Conservation (phyloP, 1,140 invertebrate genomes). For the Polyergus mexicanus region DNA sequence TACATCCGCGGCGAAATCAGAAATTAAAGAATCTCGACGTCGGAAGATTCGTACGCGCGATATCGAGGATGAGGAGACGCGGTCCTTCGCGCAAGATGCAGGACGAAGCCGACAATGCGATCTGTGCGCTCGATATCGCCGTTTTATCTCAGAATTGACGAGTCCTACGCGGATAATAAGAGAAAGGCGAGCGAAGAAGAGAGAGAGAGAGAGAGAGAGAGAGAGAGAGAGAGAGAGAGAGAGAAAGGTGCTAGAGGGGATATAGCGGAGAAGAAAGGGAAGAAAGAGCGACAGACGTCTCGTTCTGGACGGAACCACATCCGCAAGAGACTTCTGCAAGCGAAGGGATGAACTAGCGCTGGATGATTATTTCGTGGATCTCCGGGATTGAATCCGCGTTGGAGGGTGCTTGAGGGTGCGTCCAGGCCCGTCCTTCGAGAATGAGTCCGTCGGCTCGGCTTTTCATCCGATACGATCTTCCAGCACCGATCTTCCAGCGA, state of each 20-base stretch:
- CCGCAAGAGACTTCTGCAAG: slow-evolving; percentile 80
- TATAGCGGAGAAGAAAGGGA: slow-evolving; percentile 43
- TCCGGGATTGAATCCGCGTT: slow-evolving; percentile 84
- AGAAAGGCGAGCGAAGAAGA: slow-evolving; percentile 40
- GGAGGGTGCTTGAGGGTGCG: slow-evolving; percentile 83
- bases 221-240: too few species aligned
- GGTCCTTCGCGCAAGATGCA: slow-evolving; percentile 44
- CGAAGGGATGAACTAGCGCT: slow-evolving; percentile 81
- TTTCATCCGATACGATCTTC: slow-evolving; percentile 77
- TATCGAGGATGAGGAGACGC: slow-evolving; percentile 14
- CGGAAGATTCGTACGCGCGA: slow-evolving; percentile 33
- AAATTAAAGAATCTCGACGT: slow-evolving; percentile 2
- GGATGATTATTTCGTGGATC: slow-evolving; percentile 85
- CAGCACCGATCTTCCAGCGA: slow-evolving; percentile 53
- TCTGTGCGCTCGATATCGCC: slow-evolving; percentile 47
- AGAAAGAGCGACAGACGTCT: slow-evolving; percentile 72
- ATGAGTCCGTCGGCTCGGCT: slow-evolving; percentile 79
- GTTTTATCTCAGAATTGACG: slow-evolving; percentile 62
- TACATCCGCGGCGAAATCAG: slow-evolving; percentile 20
- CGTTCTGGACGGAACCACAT: slow-evolving; percentile 73
- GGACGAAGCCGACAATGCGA: slow-evolving; percentile 53
- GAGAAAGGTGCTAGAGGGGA: background rate
- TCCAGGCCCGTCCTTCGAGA: slow-evolving; percentile 76
- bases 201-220: slow-evolving; percentile 5
- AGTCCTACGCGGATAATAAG: slow-evolving; percentile 51